Conservation (phyloP, 1,140 invertebrate species). For the Papilio dardanus region DNA sequence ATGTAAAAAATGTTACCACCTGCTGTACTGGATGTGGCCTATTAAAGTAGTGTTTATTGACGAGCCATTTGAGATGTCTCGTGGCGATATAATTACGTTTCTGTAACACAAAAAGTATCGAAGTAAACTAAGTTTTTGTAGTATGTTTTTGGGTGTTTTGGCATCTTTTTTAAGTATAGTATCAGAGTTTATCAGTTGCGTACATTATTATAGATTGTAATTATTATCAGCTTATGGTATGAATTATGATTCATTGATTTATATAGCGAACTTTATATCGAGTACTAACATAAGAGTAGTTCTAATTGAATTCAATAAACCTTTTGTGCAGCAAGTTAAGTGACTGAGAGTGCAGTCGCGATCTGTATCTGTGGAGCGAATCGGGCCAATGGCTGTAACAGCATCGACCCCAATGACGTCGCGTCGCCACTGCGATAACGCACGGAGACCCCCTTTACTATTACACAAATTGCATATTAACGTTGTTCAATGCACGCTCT, state of each 20-base stretch:
- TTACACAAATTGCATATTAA: not conserved
- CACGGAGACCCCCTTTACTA: constrained; percentile 30
- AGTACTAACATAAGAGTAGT: constrained; percentile 29
- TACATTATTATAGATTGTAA: constrained; percentile 1
- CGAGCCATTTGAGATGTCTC: not conserved
- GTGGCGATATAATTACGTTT: not conserved
- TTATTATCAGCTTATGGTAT: not conserved
- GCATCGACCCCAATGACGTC: constrained; percentile 33
- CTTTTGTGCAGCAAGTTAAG: constrained; percentile 13
- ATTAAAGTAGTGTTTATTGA: not conserved
- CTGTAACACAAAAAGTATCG: not conserved
- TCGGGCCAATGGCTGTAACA: constrained; percentile 63
- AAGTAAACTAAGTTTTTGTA: no score
- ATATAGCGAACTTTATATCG: not conserved
- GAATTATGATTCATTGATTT: not conserved
- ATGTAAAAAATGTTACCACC: not conserved
- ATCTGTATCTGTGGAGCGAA: constrained; percentile 60
- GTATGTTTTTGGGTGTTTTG: no score
- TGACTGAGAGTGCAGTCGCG: constrained; percentile 12
- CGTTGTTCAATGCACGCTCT: not conserved
- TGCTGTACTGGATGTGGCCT: not conserved
- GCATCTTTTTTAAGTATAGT: not conserved
- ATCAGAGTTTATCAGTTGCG: not conserved
- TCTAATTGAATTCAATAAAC: constrained; percentile 14
- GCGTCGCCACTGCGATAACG: constrained; percentile 29